Evolutionary conservation across 2,797 vertebrate species (phyloP), one percentile per base, ranked within the genome.

Genomic region (Lithobates pipiens): DNA sequence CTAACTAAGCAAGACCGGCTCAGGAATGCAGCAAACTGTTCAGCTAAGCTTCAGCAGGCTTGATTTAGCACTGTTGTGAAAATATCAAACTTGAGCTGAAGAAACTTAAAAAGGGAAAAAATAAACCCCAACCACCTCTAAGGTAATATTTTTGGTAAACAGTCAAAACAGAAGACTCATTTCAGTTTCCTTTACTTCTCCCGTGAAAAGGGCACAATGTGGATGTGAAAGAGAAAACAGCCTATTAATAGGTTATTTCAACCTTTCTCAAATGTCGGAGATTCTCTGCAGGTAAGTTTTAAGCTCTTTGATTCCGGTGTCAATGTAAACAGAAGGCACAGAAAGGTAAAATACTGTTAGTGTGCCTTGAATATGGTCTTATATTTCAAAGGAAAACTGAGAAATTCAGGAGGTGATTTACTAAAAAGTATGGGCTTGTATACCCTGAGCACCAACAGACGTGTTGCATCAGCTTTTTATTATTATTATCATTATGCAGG

Each of bases 1-100:
- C 91, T 90, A 90, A 89, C 86, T 91, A 92, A 95, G 90, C 91
- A 92, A 93, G 93, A 94, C 90, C 88, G 89, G 88, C 79, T 85
- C 87, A 90, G 89, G 89, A 91, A 93, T 91, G 88, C 88, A 90
- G 91, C 91, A 89, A 85, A 91, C 89, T 91, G 90, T 91, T 92
- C 90, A 91, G 87, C 77, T 85, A 89, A 89, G 88, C 89, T 89
- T 89, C 88, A 65, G 82, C 85, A 76, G 86, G 44, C 82, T 83
- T 86, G 90, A 82, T 88, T 75, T 61, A 77, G 74, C 44, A 86
- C 23, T 69, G 65, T 81, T 76, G 61, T 74, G 70, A 78, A 78
- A 77, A 84, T 76, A 69, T 57, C 74, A 84, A 78, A 46, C 75
- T 42, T 32, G 68, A 77, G 50, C 68, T 73, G 68, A 81, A 23